Conservation (phyloP, 2,888 invertebrate genomes). For the Coleophora flavipennella region DNA sequence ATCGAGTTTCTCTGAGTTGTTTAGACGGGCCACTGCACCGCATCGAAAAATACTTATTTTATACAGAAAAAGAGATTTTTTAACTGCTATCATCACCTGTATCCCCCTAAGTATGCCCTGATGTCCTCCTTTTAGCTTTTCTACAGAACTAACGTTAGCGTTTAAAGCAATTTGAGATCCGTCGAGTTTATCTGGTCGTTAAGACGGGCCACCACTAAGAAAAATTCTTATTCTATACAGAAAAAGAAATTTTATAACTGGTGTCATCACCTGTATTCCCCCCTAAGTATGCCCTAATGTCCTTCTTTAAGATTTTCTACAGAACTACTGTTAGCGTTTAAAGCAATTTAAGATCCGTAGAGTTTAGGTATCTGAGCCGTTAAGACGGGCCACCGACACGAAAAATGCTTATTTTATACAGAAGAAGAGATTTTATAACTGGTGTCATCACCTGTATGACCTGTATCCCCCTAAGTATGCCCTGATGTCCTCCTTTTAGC, state of each 20-base stretch:
- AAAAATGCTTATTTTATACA: too few species aligned
- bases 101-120: slow-evolving; percentile 53
- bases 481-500: slow-evolving; percentile 57
- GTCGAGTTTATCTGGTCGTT: slow-evolving; percentile 39
- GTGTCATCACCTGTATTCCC: too few species aligned
- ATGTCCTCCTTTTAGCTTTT: slow-evolving; percentile 61
- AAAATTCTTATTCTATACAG: too few species aligned
- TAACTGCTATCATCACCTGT: slow-evolving; percentile 45
- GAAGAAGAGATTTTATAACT: background rate
- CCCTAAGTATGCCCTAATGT: too few species aligned
- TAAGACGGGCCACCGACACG: slow-evolving; percentile 25
- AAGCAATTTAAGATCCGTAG: slow-evolving; percentile 51
- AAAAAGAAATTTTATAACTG: too few species aligned
- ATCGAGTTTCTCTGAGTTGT: slow-evolving; percentile 40
- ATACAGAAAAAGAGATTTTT: too few species aligned
- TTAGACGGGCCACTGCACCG: slow-evolving; percentile 25
- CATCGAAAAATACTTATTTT: slow-evolving; percentile 33
- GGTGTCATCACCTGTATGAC: slow-evolving; percentile 51
- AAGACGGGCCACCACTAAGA: too few species aligned
- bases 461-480: slow-evolving; percentile 57
- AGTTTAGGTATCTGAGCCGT: slow-evolving; percentile 37
- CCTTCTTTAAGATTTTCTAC: too few species aligned
- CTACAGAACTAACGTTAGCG: slow-evolving; percentile 52
- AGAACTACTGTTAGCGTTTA: slow-evolving; percentile 54
- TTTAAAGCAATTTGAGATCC: slow-evolving; percentile 55